Conservation (phyloP, 2,797 vertebrate species). For the Neosilurus mollespiculum region DNA sequence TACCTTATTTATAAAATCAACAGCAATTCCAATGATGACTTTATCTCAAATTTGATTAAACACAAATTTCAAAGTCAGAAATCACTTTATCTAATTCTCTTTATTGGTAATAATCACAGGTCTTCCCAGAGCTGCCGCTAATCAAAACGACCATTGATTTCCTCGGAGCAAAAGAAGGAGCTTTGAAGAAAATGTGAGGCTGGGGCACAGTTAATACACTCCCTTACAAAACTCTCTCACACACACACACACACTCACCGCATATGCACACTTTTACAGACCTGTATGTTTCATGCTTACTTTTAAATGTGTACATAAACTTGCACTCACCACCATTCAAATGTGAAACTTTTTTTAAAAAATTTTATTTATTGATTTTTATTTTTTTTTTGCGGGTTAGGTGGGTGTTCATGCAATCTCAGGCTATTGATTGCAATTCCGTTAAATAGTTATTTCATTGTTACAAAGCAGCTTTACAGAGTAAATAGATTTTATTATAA, state of each 20-base stretch:
- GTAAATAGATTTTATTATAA: no score
- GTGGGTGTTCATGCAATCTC: no score
- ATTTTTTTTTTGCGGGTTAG: no score
- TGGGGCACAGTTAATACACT: constrained; percentile 25
- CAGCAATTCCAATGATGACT: constrained; percentile 91
- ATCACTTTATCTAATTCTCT: constrained; percentile 80
- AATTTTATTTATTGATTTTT: no score
- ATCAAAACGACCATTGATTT: constrained; percentile 69
- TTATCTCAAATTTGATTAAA: constrained; percentile 90
- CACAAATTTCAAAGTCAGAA: constrained; percentile 78
- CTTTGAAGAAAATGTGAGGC: constrained; percentile 38
- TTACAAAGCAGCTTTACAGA: no score
- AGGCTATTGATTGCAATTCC: no score
- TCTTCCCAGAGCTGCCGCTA: constrained; percentile 62
- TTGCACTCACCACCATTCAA: neutral
- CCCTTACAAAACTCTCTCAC: neutral
- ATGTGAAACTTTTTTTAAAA: no score
- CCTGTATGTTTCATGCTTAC: neutral
- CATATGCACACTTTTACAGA: neutral
- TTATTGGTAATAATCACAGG: constrained; percentile 78
- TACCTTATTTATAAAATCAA: constrained; percentile 97
- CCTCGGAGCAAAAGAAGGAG: constrained; percentile 51
- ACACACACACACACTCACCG: neutral
- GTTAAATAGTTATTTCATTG: no score
- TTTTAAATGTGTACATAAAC: neutral